Base-by-base conservation (phyloP, 2,113 vertebrate species). In the Xyliphius kryptos region DNA sequence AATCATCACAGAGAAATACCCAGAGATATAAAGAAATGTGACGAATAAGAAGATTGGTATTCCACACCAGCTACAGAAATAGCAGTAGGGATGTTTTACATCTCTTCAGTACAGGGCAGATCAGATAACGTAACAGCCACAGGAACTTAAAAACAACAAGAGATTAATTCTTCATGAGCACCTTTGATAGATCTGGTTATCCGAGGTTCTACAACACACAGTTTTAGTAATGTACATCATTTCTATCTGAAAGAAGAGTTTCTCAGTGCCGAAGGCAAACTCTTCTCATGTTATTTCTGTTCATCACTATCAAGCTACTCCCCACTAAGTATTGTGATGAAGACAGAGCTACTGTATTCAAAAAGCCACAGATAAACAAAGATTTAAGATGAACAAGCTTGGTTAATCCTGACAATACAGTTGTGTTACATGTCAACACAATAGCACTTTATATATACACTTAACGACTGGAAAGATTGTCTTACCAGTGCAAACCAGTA, bases 401-500 rank as follows among this genome's bases (percentile, higher is more conserved):
- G n/a, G n/a, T n/a, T n/a, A n/a, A n/a, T n/a, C n/a, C n/a, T n/a
- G n/a, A n/a, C n/a, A n/a, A n/a, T n/a, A n/a, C n/a, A n/a, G n/a
- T n/a, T n/a, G n/a, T n/a, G n/a, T n/a, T n/a, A n/a, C n/a, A n/a
- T n/a, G n/a, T n/a, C n/a, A n/a, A n/a, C n/a, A n/a, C n/a, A n/a
- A n/a, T n/a, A n/a, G n/a, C n/a, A n/a, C n/a, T n/a, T n/a, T n/a
- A n/a, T n/a, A n/a, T n/a, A n/a, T n/a, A n/a, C n/a, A n/a, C n/a
- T n/a, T n/a, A n/a, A n/a, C n/a, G n/a, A n/a, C n/a, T n/a, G n/a
- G n/a, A 6, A 22, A 3, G 8, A 5, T 55, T 63, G 53, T 47
- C 93, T 85, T 80, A 98, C 94, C 92, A 98, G 80, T 40, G 91
- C 94, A 55, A 92, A 91, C 95, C 94, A 97, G 68, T 91, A 89